These are phyloP conservation scores for Eurystomus gularis DNA, from an alignment of 2,113 vertebrate genomes.

Conservation along the genomic window DNA sequence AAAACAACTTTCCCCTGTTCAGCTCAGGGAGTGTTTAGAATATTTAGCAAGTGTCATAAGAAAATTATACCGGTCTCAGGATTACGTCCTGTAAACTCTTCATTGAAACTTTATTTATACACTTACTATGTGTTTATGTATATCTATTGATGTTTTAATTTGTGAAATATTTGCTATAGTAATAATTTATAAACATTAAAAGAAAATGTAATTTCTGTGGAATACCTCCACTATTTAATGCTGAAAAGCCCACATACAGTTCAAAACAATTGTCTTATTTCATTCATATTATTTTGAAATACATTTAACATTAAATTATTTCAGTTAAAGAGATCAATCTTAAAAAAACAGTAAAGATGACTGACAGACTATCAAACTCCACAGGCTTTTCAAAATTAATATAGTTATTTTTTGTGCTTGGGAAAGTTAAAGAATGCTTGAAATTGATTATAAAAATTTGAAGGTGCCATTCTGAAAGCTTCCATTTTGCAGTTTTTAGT, in stretches of 20 bases:
- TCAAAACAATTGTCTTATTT: neutral
- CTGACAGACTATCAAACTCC: neutral
- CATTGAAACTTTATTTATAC: neutral
- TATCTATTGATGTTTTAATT: neutral
- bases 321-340: neutral
- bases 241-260: neutral
- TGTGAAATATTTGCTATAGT: neutral
- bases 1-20: neutral
- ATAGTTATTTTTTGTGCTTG: neutral
- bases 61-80: neutral
- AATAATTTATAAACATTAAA: neutral
- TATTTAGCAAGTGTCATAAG: neutral
- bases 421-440: neutral
- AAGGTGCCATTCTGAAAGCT: neutral
- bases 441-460: neutral
- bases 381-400: neutral
- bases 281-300: neutral
- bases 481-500: neutral
- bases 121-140: neutral
- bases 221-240: fast-evolving
- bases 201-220: neutral
- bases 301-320: neutral
- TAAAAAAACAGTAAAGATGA: neutral
- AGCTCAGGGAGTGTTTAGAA: neutral
- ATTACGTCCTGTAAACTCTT: neutral